Evolutionary conservation across 92 coral and sea anemone species (phyloP).

Genomic region (Phenganax subtilis): DNA sequence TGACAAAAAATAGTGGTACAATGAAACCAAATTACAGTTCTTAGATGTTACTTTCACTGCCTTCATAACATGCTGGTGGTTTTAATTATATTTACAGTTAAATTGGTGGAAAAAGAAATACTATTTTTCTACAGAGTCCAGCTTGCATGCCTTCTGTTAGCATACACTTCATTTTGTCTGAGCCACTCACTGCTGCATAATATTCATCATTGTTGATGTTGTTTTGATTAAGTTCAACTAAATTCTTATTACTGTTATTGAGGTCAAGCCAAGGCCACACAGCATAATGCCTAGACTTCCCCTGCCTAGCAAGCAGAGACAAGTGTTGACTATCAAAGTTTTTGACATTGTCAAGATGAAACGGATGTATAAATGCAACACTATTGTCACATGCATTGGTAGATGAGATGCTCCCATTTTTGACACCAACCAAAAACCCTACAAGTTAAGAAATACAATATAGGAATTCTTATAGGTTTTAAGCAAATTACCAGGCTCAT

Average conservation of each 20-base stretch:
- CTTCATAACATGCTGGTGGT: background rate
- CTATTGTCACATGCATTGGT: background rate
- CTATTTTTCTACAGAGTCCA: conserved; percentile 65
- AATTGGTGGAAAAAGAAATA: conserved; percentile 42
- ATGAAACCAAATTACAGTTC: conserved; percentile 20
- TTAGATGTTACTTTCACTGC: background rate
- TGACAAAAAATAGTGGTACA: background rate
- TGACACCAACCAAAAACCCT: conserved; percentile 28
- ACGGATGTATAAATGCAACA: conserved; percentile 1
- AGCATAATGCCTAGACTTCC: conserved; percentile 80
- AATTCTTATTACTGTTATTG: conserved; percentile 69
- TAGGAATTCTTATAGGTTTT: background rate
- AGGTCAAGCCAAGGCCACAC: conserved; percentile 64
- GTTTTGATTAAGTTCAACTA: conserved; percentile 58
- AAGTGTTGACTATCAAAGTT: conserved; percentile 33
- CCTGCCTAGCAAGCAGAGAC: conserved; percentile 66
- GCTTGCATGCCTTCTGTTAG: conserved; percentile 62
- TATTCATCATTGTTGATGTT: conserved; percentile 41
- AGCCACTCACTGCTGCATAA: background rate
- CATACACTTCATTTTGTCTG: conserved; percentile 35
- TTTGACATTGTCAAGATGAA: background rate
- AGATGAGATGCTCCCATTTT: background rate
- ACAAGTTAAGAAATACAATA: background rate
- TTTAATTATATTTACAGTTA: background rate
- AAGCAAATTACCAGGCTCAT: background rate